Conservation (phyloP, 2,888 invertebrate species). For the Coremacera marginata region DNA sequence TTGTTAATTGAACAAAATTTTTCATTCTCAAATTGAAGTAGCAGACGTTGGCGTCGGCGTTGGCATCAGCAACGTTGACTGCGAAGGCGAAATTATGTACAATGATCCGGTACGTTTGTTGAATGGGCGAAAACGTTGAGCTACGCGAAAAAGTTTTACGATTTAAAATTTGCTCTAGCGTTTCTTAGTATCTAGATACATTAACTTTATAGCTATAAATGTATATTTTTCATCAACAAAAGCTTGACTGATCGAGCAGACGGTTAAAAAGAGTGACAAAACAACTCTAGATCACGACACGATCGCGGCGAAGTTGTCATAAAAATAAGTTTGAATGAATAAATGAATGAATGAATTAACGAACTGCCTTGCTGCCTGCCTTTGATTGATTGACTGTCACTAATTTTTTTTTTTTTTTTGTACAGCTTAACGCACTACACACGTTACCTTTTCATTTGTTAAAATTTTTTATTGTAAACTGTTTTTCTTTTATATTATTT, state of each 20-base stretch:
- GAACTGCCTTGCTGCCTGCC: neutral
- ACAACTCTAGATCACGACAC: neutral
- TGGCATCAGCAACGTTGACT: neutral
- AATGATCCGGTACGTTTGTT: neutral
- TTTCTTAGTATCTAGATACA: slow-evolving; percentile 1
- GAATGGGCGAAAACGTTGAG: slow-evolving; percentile 10
- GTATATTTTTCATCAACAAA: too few species aligned
- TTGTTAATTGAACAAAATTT: slow-evolving; percentile 55
- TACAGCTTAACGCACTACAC: neutral
- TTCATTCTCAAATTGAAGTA: slow-evolving; percentile 57
- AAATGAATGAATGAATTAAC: slow-evolving; percentile 23
- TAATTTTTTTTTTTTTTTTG: too few species aligned
- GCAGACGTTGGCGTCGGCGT: slow-evolving; percentile 37
- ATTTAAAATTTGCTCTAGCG: neutral
- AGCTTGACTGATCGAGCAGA: too few species aligned
- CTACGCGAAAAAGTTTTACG: neutral
- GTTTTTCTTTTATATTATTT: neutral
- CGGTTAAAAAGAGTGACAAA: too few species aligned
- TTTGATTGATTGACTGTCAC: neutral
- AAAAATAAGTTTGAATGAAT: neutral
- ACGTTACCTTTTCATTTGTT: neutral
- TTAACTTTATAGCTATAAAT: neutral
- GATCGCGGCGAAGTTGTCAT: slow-evolving; percentile 10
- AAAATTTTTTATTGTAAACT: slow-evolving; percentile 3
- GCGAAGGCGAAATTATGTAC: slow-evolving; percentile 18